These are phyloP conservation scores for Hestina assimilis DNA, from an alignment of 1,140 invertebrate genomes.

Conservation along the genomic window DNA sequence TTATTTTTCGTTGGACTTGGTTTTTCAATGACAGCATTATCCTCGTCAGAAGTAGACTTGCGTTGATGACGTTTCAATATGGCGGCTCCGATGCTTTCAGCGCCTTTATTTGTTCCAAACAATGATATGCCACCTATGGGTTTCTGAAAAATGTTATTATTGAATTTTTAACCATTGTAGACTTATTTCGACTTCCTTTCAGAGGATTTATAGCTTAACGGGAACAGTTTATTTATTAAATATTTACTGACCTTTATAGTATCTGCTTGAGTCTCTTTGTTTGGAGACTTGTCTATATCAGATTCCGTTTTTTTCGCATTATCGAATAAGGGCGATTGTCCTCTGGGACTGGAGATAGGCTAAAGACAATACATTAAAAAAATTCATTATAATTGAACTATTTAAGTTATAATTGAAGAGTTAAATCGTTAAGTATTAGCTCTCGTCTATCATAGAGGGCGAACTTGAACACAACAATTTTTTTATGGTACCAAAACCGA, in stretches of 20 bases:
- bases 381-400: too few species aligned
- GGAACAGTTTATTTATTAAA: background rate
- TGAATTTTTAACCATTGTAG: too few species aligned
- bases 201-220: too few species aligned
- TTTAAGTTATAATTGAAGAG: too few species aligned
- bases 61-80: constrained; percentile 58
- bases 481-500: too few species aligned
- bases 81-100: constrained; percentile 61
- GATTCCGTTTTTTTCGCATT: background rate
- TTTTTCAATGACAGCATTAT: constrained; percentile 25
- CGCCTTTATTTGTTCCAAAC: constrained; percentile 69
- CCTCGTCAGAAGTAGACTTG: constrained; percentile 46
- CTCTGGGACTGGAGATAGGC: background rate
- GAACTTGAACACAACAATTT: too few species aligned
- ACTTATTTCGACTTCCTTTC: too few species aligned
- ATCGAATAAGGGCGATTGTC: background rate
- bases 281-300: background rate
- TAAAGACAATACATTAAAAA: background rate
- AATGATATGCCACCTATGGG: constrained; percentile 78
- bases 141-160: constrained; percentile 65
- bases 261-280: background rate
- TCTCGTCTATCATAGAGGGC: too few species aligned
- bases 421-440: too few species aligned
- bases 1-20: constrained; percentile 7
- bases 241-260: background rate